Evolutionary conservation across 2,797 vertebrate species (phyloP).

Genomic region (Nyctibius grandis): DNA sequence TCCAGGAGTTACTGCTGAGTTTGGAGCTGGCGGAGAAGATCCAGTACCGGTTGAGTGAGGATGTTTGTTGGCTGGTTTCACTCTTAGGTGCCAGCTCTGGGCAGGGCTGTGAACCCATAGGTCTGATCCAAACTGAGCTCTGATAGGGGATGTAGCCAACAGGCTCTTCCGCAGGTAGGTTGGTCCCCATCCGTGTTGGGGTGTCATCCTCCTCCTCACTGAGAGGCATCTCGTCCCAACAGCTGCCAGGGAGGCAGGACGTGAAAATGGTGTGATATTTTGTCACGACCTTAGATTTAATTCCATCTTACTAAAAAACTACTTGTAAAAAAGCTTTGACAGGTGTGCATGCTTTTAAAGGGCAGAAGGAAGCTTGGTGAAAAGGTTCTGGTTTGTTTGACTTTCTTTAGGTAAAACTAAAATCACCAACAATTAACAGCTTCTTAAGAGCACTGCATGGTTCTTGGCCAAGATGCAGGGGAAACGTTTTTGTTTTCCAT

Average conservation of each 20-base stretch:
- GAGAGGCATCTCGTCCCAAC: not conserved
- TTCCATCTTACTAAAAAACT: not conserved
- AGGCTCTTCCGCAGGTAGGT: not conserved
- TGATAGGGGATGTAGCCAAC: not conserved
- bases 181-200: accelerated
- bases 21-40: not conserved
- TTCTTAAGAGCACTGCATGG: not conserved
- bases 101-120: not conserved
- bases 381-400: not conserved
- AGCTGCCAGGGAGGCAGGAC: not conserved
- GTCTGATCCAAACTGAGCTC: not conserved
- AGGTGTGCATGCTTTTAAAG: not conserved
- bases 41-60: not conserved
- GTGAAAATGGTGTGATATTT: not conserved
- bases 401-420: not conserved
- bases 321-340: not conserved
- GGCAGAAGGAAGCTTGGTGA: not conserved
- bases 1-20: not conserved
- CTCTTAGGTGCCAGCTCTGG: not conserved
- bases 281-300: not conserved
- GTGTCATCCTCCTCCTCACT: not conserved
- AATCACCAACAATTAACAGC: not conserved
- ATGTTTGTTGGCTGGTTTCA: constrained; percentile 6
- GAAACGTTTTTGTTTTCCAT: not conserved
- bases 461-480: not conserved